Evolutionary conservation across 2,888 invertebrate species (phyloP).

Genomic region (Schrankia costaestrigalis): DNA sequence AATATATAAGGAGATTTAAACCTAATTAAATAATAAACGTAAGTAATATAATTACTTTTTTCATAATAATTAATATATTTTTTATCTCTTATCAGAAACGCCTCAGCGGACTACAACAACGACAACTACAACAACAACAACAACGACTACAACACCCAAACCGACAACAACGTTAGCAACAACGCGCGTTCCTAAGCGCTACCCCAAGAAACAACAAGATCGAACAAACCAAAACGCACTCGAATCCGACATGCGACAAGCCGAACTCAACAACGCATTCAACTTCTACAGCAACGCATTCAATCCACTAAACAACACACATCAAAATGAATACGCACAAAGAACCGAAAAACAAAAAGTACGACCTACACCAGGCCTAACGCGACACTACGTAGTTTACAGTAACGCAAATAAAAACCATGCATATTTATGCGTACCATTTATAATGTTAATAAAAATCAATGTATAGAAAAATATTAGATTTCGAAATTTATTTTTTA

Average conservation of each 20-base stretch:
- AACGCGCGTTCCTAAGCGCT: slow-evolving; percentile 61
- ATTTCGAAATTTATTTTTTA: slow-evolving; percentile 34
- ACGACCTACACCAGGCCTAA: slow-evolving; percentile 66
- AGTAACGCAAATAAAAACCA: slow-evolving; percentile 35
- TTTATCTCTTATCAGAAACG: slow-evolving; percentile 66
- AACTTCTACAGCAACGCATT: slow-evolving; percentile 60
- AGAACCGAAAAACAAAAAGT: slow-evolving; percentile 69
- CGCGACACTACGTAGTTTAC: slow-evolving; percentile 55
- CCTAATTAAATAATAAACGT: neutral
- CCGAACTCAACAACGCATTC: slow-evolving; percentile 61
- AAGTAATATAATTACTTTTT: neutral
- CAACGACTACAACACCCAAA: slow-evolving; percentile 57
- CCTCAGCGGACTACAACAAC: slow-evolving; percentile 71
- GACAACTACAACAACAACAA: slow-evolving; percentile 66
- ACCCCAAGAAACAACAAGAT: slow-evolving; percentile 64
- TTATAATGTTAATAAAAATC: slow-evolving; percentile 29
- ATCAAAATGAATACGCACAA: slow-evolving; percentile 62
- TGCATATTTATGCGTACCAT: slow-evolving; percentile 17
- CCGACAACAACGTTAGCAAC: slow-evolving; percentile 53
- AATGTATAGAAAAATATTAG: slow-evolving; percentile 40
- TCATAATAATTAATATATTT: slow-evolving; percentile 25
- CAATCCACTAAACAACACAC: slow-evolving; percentile 50
- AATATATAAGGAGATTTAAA: neutral
- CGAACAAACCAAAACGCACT: slow-evolving; percentile 61
- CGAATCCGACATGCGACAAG: slow-evolving; percentile 59